Evolutionary conservation across 2,113 vertebrate species (phyloP).

Genomic region (Gobiocypris rarus): DNA sequence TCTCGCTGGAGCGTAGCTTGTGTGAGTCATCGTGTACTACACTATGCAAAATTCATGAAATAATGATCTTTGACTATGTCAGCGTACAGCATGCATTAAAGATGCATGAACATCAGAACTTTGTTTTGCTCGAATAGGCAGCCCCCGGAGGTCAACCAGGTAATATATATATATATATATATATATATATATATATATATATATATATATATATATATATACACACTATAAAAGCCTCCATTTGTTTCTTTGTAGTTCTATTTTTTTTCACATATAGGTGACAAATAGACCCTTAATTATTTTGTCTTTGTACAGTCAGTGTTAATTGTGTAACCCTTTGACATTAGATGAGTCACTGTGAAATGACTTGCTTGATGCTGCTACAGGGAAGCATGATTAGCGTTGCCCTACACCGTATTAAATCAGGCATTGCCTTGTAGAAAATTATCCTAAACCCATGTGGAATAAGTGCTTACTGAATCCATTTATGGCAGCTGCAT

Average conservation of each 20-base stretch:
- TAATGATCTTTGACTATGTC: conserved; percentile 38
- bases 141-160: not conserved
- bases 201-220: too few relatives aligned
- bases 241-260: not conserved
- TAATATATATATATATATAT: too few relatives aligned
- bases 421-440: conserved; percentile 1
- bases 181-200: too few relatives aligned
- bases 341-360: conserved; percentile 21
- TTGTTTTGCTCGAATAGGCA: conserved; percentile 8
- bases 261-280: not conserved
- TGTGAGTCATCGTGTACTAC: conserved; percentile 34
- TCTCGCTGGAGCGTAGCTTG: conserved; percentile 4
- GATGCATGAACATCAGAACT: conserved; percentile 40
- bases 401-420: not conserved
- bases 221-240: not conserved
- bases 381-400: conserved; percentile 23
- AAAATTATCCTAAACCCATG: conserved; percentile 23
- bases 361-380: conserved; percentile 32
- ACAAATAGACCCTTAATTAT: not conserved
- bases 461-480: conserved; percentile 9
- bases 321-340: conserved; percentile 8
- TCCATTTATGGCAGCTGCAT: conserved; percentile 16
- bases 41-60: conserved; percentile 42
- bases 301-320: not conserved
- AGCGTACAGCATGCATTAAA: conserved; percentile 39